phyloP scores from a whole-genome alignment of 2,797 vertebrate species.

The Sebastes hubbsi region DNA sequence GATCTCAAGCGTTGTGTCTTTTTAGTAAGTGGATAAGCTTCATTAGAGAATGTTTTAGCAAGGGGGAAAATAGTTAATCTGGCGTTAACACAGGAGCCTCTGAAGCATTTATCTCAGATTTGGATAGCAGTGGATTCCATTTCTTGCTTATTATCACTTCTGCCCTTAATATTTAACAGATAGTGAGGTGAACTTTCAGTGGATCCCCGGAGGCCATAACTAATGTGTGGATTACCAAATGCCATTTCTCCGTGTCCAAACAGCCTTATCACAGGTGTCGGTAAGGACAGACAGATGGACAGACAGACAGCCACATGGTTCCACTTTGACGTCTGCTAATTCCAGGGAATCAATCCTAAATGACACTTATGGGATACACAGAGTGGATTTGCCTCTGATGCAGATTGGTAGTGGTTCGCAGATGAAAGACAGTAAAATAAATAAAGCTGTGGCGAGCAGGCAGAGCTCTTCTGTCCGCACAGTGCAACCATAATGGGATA shows the following conservation, averaged over 20 bases:
- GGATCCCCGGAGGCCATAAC: constrained; percentile 10
- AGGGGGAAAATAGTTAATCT: constrained; percentile 39
- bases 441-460: constrained; percentile 77
- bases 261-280: constrained; percentile 71
- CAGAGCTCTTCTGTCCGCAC: constrained; percentile 74
- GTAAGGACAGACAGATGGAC: constrained; percentile 62
- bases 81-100: constrained; percentile 25
- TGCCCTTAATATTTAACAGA: constrained; percentile 39
- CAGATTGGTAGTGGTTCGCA: constrained; percentile 80
- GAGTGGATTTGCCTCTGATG: constrained; percentile 76
- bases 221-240: constrained; percentile 25
- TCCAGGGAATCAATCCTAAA: constrained; percentile 82
- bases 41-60: constrained; percentile 36
- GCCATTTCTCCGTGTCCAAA: constrained; percentile 28
- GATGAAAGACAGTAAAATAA: constrained; percentile 85
- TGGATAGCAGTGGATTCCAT: constrained; percentile 9
- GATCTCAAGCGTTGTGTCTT: constrained; percentile 31
- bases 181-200: constrained; percentile 19
- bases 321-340: constrained; percentile 79
- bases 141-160: constrained; percentile 12
- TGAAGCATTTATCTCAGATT: constrained; percentile 29
- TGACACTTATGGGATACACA: constrained; percentile 81
- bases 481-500: constrained; percentile 78
- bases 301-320: constrained; percentile 77
- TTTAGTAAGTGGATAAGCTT: constrained; percentile 51